phyloP scores from a whole-genome alignment of 2,113 vertebrate species.

The Antechinus stuartii region DNA sequence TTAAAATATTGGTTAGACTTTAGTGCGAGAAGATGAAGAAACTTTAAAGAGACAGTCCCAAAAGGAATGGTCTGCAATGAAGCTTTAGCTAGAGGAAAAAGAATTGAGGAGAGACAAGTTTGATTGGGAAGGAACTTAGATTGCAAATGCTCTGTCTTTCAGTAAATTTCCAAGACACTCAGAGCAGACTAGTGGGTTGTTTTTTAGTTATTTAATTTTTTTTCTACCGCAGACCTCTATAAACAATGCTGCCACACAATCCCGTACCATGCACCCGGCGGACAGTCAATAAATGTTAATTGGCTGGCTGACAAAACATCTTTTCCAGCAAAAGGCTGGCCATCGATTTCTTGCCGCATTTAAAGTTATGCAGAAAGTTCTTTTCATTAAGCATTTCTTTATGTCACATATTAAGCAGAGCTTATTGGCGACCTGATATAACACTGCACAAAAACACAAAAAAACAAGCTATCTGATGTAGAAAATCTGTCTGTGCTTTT shows the following conservation, averaged over 20 bases:
- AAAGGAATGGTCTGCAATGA: background rate
- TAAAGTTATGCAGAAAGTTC: background rate
- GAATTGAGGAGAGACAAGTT: background rate
- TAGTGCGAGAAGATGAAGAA: conserved; percentile 14
- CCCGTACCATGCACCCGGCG: background rate
- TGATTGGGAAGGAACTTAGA: background rate
- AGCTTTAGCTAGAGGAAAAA: conserved; percentile 43
- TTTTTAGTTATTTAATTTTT: background rate
- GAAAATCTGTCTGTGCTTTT: conserved; percentile 20
- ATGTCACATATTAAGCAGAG: conserved; percentile 15
- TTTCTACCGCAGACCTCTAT: background rate
- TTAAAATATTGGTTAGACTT: conserved; percentile 35
- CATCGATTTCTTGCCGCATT: conserved; percentile 10
- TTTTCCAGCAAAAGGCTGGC: conserved; percentile 16
- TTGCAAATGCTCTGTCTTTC: background rate
- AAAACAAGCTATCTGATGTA: background rate
- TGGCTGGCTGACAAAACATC: conserved; percentile 2
- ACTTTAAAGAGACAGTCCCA: background rate
- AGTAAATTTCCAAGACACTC: conserved; percentile 23
- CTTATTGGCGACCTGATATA: background rate
- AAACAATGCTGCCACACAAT: background rate
- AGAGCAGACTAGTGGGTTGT: conserved; percentile 2
- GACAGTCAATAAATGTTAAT: conserved; percentile 9
- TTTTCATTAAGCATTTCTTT: conserved; percentile 26
- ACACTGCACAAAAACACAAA: background rate